These are phyloP conservation scores for Neoitamus cyanurus DNA, from an alignment of 2,888 invertebrate species.

Conservation along the genomic window DNA sequence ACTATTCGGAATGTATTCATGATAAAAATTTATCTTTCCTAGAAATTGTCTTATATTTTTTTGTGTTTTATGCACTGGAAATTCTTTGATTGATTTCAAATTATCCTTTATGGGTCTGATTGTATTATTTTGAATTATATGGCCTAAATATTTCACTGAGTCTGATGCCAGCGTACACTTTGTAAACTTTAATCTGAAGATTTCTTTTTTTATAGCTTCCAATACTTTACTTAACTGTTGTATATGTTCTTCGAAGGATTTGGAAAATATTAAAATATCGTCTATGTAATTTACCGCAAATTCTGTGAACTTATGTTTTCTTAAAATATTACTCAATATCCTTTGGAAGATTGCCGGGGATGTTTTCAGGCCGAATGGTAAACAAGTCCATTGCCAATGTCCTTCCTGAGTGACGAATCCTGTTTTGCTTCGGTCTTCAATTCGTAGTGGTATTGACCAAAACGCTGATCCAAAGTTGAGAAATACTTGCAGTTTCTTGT, in stretches of 20 bases:
- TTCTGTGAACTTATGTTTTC: constrained; percentile 52
- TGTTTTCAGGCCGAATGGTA: constrained; percentile 53
- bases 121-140: constrained; percentile 52
- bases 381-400: constrained; percentile 54
- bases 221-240: constrained; percentile 49
- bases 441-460: constrained; percentile 48
- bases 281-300: constrained; percentile 54
- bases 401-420: constrained; percentile 52
- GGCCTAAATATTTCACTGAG: constrained; percentile 52
- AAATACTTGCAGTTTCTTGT: constrained; percentile 37
- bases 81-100: constrained; percentile 48
- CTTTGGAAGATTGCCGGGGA: constrained; percentile 53
- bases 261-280: constrained; percentile 53
- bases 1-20: constrained; percentile 51
- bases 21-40: constrained; percentile 46
- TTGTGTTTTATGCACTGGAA: constrained; percentile 51
- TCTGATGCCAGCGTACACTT: constrained; percentile 46
- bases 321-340: constrained; percentile 53
- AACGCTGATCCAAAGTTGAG: constrained; percentile 52
- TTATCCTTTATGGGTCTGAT: constrained; percentile 43
- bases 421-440: not conserved
- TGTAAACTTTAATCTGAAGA: constrained; percentile 52
- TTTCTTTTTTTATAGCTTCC: constrained; percentile 52
- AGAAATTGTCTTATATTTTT: too few species aligned
- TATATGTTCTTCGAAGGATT: constrained; percentile 38